Conservation (phyloP, 2,113 vertebrate species). For the Gallinago jamesoni region DNA sequence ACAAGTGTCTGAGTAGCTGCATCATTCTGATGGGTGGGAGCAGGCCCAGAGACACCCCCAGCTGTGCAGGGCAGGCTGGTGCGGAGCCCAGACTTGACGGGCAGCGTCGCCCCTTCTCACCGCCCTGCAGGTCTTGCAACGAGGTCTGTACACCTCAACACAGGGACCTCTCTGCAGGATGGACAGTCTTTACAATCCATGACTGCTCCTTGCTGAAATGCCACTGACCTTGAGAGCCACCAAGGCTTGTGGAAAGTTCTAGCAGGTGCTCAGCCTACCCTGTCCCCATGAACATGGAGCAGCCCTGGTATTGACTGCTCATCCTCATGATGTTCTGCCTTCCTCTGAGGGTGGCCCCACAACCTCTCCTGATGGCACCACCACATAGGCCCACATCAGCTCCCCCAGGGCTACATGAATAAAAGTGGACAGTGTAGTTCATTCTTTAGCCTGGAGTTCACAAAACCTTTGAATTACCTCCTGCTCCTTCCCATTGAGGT, state of each 20-base stretch:
- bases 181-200: neutral
- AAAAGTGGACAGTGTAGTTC: neutral
- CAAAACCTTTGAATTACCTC: neutral
- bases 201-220: neutral
- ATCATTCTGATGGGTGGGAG: neutral
- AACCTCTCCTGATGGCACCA: neutral
- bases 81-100: fast-evolving
- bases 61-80: neutral
- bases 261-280: neutral
- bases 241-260: neutral
- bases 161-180: neutral
- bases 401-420: neutral
- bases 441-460: neutral
- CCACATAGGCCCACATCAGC: neutral
- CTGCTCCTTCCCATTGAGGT: neutral
- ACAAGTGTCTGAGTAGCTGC: neutral
- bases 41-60: neutral
- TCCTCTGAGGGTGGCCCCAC: neutral
- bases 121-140: neutral
- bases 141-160: neutral
- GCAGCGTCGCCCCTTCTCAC: neutral
- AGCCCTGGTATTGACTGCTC: neutral
- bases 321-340: neutral
- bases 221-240: neutral
- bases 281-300: neutral